These are phyloP conservation scores for Drosophila leontia DNA, from an alignment of 1,140 invertebrate species.

Conservation along the genomic window DNA sequence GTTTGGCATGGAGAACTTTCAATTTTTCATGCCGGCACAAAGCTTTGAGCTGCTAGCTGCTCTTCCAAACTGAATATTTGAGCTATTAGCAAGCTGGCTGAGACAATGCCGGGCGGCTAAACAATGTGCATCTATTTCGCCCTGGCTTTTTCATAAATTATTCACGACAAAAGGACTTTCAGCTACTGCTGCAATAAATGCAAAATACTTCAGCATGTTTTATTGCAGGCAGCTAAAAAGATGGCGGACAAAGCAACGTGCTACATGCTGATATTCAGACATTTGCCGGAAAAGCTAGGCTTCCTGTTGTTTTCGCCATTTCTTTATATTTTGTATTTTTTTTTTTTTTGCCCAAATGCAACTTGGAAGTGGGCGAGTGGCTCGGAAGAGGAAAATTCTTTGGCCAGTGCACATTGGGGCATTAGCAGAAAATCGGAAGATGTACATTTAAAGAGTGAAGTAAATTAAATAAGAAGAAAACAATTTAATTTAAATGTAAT, in stretches of 20 bases:
- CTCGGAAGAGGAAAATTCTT: neutral
- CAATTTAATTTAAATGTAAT: neutral
- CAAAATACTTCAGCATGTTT: conserved; percentile 59
- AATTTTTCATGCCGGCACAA: conserved; percentile 49
- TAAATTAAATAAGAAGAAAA: neutral
- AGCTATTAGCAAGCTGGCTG: conserved; percentile 56
- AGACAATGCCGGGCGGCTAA: conserved; percentile 60
- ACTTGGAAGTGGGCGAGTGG: conserved; percentile 17
- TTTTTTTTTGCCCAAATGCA: conserved; percentile 23
- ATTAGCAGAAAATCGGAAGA: neutral
- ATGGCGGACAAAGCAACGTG: conserved; percentile 41
- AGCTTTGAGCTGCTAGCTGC: conserved; percentile 33
- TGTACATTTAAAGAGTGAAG: neutral
- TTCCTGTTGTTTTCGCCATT: conserved; percentile 26
- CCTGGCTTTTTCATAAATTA: conserved; percentile 70
- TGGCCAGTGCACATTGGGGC: neutral
- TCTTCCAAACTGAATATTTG: conserved; percentile 40
- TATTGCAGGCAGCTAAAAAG: conserved; percentile 55
- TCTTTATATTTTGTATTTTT: conserved; percentile 18
- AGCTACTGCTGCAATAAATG: conserved; percentile 51
- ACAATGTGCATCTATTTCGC: conserved; percentile 54
- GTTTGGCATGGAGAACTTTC: conserved; percentile 47
- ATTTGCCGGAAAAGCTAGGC: conserved; percentile 28
- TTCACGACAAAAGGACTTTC: conserved; percentile 65
- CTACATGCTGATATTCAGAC: conserved; percentile 24